A percentile compares a stretch with the other conserved stretches of the same genome.
phyloP scores from a whole-genome alignment of 2,888 invertebrate species.

The Frankliniella intonsa region DNA sequence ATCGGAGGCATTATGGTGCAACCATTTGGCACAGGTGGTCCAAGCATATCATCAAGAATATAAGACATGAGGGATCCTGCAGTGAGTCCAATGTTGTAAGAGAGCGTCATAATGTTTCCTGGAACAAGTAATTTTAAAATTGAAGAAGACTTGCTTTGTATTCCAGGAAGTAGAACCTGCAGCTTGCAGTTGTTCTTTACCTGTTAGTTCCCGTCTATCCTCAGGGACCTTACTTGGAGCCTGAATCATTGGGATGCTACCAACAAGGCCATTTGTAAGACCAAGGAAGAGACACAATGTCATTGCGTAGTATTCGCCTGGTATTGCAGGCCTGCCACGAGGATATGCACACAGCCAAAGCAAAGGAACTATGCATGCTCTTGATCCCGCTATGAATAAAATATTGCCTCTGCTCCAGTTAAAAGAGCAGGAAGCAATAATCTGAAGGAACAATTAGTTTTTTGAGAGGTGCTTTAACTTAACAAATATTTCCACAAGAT shows the following conservation, averaged over 20 bases:
- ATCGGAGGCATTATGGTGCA: background rate
- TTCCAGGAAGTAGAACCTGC: background rate
- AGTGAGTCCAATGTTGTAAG: slow-evolving; percentile 82
- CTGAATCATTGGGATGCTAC: slow-evolving; percentile 88
- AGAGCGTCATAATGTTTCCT: slow-evolving; percentile 91
- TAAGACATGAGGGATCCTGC: slow-evolving; percentile 81
- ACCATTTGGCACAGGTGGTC: slow-evolving; percentile 39
- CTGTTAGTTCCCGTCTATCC: slow-evolving; percentile 80
- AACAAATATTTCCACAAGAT: background rate
- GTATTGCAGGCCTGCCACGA: slow-evolving; percentile 65
- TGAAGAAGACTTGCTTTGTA: slow-evolving; percentile 10
- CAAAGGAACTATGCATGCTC: slow-evolving; percentile 73
- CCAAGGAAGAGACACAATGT: slow-evolving; percentile 67
- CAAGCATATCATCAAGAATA: slow-evolving; percentile 56
- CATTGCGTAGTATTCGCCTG: slow-evolving; percentile 61
- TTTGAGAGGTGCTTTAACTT: background rate
- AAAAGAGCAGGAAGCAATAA: slow-evolving; percentile 72
- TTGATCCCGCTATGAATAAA: slow-evolving; percentile 65
- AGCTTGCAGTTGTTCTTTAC: slow-evolving; percentile 47
- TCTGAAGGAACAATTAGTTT: slow-evolving; percentile 46
- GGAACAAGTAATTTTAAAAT: slow-evolving; percentile 39
- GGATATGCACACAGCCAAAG: slow-evolving; percentile 79
- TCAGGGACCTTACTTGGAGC: slow-evolving; percentile 83
- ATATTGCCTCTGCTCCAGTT: slow-evolving; percentile 79
- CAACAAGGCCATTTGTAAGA: slow-evolving; percentile 80